Evolutionary conservation across 2,888 invertebrate genomes (phyloP).

Genomic region (Pseudococcus longispinus): DNA sequence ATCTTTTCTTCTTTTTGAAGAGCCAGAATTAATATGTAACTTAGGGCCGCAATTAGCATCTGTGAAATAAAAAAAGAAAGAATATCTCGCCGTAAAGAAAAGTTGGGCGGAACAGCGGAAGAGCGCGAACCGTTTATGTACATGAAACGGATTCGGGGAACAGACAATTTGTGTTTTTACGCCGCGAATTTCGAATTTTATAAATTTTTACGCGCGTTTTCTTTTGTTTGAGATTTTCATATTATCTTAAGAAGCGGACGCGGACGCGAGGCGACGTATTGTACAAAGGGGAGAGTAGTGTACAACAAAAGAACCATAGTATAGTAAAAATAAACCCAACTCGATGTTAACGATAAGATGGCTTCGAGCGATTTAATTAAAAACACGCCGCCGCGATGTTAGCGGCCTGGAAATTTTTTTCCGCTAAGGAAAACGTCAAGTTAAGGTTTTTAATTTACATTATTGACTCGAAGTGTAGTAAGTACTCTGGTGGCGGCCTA

Average conservation of each 20-base stretch:
- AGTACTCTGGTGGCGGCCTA: background rate
- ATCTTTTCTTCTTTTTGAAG: conserved; percentile 64
- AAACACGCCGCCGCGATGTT: conserved; percentile 18
- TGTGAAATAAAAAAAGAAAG: conserved; percentile 62
- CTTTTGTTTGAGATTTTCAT: conserved; percentile 35
- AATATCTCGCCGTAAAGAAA: background rate
- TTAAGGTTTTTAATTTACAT: conserved; percentile 3
- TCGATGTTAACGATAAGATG: conserved; percentile 32
- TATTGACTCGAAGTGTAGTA: background rate
- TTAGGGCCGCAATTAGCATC: conserved; percentile 76
- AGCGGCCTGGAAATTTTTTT: background rate
- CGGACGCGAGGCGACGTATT: background rate
- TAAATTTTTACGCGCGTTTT: conserved; percentile 25
- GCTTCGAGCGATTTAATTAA: conserved; percentile 38
- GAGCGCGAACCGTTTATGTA: background rate
- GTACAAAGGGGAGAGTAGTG: background rate
- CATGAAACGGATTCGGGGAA: conserved; percentile 2
- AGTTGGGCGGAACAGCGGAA: background rate
- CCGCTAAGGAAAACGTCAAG: background rate
- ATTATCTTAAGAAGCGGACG: conserved; percentile 6
- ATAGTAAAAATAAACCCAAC: conserved; percentile 30
- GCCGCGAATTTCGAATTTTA: conserved; percentile 3
- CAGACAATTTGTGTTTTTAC: background rate
- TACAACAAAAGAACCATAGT: conserved; percentile 3
- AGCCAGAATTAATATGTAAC: conserved; percentile 75